Base-by-base conservation (phyloP, 2,888 invertebrate genomes). In the Branchipolynoe longqiensis region DNA sequence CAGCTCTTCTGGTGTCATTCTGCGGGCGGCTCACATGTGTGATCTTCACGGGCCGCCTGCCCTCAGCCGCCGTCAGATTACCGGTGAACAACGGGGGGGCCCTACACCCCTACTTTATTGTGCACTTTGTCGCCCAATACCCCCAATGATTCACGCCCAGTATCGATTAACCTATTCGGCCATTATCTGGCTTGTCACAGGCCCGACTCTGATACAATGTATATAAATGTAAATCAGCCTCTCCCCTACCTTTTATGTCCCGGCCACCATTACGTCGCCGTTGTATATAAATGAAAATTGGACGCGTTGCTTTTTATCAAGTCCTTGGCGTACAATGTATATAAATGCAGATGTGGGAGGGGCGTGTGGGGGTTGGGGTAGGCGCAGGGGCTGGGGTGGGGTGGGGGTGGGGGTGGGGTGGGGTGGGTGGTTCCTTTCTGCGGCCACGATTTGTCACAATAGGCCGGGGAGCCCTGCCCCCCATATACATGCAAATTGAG, bases 281-380 rank as follows among this genome's bases (percentile, higher is more conserved):
- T 78, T 78, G 78, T 78, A 78, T 78, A 78, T 78, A 78, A 78
- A 78, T 78, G 78, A 78, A 78, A 78, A 78, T 78, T 78, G 78
- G 78, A 22, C 41, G 36, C 73, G 36, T 28, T 25, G 28, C 48
- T 78, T 78, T 78, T 78, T 78, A 78, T 78, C 78, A 78, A 78
- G 78, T 78, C 41, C 25, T 18, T 18, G 31, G 48, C 48, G 78
- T 33, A 78, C 78, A 78, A 48, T 78, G 78, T 78, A 78, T 78
- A 78, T 78, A 78, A 78, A 78, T 78, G 78, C 78, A 78, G 78
- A 78, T 78, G 48, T 33, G 69, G 22, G 1, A 2, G 62, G 69
- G 1, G 38, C 33, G 22, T 28, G 69, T 33, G 36, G 14, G 4
- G 18, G n/a, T 18, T 48, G 48, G 69, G 69, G 22, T 4, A 2